These are phyloP conservation scores for Amiota communis DNA, from an alignment of 2,888 invertebrate species.

Conservation along the genomic window DNA sequence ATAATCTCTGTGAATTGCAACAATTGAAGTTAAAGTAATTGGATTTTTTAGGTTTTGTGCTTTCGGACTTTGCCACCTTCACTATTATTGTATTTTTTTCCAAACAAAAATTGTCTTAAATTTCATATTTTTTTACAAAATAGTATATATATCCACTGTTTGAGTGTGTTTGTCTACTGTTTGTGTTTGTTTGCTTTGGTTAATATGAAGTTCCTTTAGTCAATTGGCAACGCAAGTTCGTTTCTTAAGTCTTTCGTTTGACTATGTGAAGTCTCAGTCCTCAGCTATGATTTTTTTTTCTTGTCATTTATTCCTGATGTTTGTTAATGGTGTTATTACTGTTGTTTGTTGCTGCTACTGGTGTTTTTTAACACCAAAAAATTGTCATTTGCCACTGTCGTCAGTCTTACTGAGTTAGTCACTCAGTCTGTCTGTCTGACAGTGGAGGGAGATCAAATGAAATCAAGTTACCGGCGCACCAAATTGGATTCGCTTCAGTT, in stretches of 20 bases:
- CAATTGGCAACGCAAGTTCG: background rate
- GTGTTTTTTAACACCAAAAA: no score
- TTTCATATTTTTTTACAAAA: slow-evolving; percentile 9
- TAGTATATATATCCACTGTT: slow-evolving; percentile 1
- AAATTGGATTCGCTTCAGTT: no score
- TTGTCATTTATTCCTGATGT: slow-evolving; percentile 18
- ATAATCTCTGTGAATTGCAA: slow-evolving; percentile 11
- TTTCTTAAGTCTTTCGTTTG: background rate
- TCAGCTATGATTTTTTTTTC: background rate
- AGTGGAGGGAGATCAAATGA: no score
- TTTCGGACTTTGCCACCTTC: slow-evolving; percentile 33
- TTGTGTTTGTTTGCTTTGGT: no score
- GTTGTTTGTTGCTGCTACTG: slow-evolving; percentile 48
- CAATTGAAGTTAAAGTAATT: slow-evolving; percentile 25
- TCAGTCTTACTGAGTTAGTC: no score
- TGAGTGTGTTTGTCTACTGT: slow-evolving; percentile 24
- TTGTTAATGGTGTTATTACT: slow-evolving; percentile 25
- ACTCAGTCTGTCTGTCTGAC: no score
- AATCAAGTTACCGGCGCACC: no score
- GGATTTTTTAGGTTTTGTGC: slow-evolving; percentile 9
- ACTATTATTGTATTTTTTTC: slow-evolving; percentile 41
- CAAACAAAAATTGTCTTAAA: slow-evolving; percentile 13
- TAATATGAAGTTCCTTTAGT: background rate
- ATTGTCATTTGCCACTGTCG: no score
- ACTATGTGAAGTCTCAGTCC: slow-evolving; percentile 36